Conservation (phyloP, 2,888 invertebrate genomes). For the Pandemis cinnamomeana region DNA sequence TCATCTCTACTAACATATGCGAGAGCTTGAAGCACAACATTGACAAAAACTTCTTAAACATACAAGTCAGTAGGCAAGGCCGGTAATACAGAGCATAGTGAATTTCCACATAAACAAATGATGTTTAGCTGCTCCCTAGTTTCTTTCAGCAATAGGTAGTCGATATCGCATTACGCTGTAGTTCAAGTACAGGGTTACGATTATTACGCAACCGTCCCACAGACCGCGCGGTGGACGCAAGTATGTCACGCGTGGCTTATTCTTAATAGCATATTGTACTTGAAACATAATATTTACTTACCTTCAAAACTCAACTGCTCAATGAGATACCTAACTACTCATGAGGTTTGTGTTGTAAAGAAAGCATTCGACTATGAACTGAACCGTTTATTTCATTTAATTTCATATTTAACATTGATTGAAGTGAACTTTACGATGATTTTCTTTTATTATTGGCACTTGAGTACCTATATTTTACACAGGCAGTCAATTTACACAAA, state of each 20-base stretch:
- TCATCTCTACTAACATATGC: too few relatives aligned
- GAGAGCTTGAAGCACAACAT: too few relatives aligned
- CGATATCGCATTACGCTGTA: slow-evolving; percentile 15
- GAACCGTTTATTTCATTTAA: not conserved
- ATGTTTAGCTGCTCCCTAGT: not conserved
- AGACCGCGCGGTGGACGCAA: slow-evolving; percentile 9
- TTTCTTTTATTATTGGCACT: not conserved
- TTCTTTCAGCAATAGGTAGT: not conserved
- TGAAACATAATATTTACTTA: not conserved
- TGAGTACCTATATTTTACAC: not conserved
- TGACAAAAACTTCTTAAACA: too few relatives aligned
- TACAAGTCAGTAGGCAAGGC: too few relatives aligned
- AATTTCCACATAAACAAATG: not conserved
- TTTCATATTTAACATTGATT: not conserved
- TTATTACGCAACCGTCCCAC: slow-evolving; percentile 19
- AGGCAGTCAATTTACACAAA: not conserved
- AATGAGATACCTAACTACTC: not conserved
- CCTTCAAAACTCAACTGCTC: not conserved
- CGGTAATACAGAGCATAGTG: not conserved
- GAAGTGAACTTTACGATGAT: not conserved
- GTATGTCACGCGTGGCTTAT: slow-evolving; percentile 12
- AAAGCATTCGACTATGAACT: not conserved
- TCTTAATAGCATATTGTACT: slow-evolving; percentile 5
- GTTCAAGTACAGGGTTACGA: slow-evolving; percentile 46
- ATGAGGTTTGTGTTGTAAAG: not conserved